phyloP scores from a whole-genome alignment of 2,888 invertebrate genomes.

The Gisinianus flammeolus region DNA sequence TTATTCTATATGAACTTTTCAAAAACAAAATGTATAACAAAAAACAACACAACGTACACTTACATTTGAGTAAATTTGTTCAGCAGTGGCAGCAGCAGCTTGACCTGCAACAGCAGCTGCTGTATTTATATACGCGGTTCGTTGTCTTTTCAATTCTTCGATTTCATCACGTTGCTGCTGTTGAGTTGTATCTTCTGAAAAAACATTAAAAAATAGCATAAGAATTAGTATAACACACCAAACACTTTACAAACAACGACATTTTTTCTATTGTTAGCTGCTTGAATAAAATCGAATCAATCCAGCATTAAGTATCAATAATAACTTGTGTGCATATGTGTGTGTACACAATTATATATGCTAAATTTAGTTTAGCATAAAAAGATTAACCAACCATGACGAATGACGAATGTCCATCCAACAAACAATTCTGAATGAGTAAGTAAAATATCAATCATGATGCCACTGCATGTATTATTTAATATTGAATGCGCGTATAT shows the following conservation, averaged over 20 bases:
- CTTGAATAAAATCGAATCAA: background rate
- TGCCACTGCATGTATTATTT: background rate
- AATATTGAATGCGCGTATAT: background rate
- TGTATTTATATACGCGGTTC: conserved; percentile 75
- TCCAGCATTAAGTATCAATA: background rate
- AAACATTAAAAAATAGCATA: background rate
- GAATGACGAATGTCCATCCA: background rate
- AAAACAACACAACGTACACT: conserved; percentile 29
- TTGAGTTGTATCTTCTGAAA: conserved; percentile 86
- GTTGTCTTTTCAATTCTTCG: conserved; percentile 85
- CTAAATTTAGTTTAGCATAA: conserved; percentile 11
- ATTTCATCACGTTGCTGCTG: conserved; percentile 63
- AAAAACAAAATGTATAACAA: background rate
- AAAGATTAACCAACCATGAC: conserved; percentile 8
- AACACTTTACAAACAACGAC: too few species aligned
- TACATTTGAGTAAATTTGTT: conserved; percentile 78
- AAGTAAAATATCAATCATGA: conserved; percentile 5
- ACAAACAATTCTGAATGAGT: background rate
- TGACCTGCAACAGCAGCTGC: conserved; percentile 34
- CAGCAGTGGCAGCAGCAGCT: conserved; percentile 60
- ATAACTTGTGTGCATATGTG: background rate
- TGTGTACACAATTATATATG: background rate
- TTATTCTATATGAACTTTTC: background rate
- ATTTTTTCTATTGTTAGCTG: too few species aligned
- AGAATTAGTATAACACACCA: too few species aligned